phyloP scores from a whole-genome alignment of 2,797 vertebrate species.

The Crocodylus rhombifer region DNA sequence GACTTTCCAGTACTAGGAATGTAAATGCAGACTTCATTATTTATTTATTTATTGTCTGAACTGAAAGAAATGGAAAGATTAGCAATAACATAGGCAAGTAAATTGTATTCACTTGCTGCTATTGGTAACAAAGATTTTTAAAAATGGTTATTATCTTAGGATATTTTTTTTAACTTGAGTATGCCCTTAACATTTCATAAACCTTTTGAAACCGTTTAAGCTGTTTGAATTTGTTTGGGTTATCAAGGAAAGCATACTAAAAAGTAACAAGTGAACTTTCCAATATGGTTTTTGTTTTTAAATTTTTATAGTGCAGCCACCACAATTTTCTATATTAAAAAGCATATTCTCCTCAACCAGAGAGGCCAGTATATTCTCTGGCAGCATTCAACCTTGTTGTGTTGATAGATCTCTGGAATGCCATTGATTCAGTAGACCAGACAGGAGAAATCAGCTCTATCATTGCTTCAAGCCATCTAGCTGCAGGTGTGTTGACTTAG shows the following conservation, averaged over 20 bases:
- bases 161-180: not conserved
- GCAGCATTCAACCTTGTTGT: not conserved
- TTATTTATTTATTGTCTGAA: not conserved
- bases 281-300: not conserved
- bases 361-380: not conserved
- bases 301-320: not conserved
- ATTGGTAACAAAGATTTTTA: not conserved
- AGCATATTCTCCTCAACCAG: not conserved
- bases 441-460: not conserved
- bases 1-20: not conserved
- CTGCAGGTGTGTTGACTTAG: no score
- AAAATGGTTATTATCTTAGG: not conserved
- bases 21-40: not conserved
- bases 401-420: not conserved
- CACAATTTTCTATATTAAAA: not conserved
- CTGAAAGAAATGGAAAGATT: not conserved
- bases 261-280: not conserved
- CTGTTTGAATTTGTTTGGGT: not conserved
- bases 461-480: not conserved
- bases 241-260: not conserved
- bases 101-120: not conserved
- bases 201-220: not conserved
- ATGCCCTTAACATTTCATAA: constrained; percentile 1
- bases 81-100: not conserved
- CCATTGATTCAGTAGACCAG: not conserved